Base-by-base conservation (phyloP, 2,113 vertebrate genomes). In the Puntigrus tetrazona region DNA sequence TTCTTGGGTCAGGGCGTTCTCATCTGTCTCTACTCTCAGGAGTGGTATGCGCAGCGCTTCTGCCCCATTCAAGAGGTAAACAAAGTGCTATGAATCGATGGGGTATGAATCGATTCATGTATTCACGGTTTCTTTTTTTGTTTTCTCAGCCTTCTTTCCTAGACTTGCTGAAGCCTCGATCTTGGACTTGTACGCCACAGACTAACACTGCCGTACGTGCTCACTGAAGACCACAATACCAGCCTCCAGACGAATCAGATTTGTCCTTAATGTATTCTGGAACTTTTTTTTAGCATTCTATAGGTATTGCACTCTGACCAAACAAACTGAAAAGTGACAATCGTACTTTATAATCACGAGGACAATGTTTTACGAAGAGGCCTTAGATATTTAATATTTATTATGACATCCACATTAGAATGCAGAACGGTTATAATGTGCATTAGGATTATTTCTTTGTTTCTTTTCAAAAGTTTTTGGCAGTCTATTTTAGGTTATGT, bases 1-100 rank as follows among this genome's bases (percentile, higher is more conserved):
- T 99, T 99, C 85, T 91, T 97, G 88, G 97, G 98, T 74, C 93
- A 97, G 0, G 97, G 96, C 3, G 94, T 99, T 84, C 91, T 99
- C 81, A 91, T 99, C 70, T 99, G 96, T 87, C 94, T 99, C 41
- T 99, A 99, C 82, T 98, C 96, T 83, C 97, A 97, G 89, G 98
- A 99, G 92, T 99, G 97, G 97, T 98, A 98, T 0, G 97, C 98
- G 13, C 96, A 95, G 84, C 94, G 92, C 79, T 95, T 97, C 89
- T 99, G 98, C 87, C 96, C 97, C 34, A 41, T 94, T 10, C 91
- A 95, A 84, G 95, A 97, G 75, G 98, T 99, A 91, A 94, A 94
- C 93, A 52, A 25, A 79, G 45, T 69, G 22, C 6, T n/a, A n/a
- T n/a, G n/a, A n/a, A n/a, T n/a, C n/a, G n/a, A n/a, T n/a, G n/a